Evolutionary conservation across 64 coral and sea anemone species (phyloP), one percentile per base, ranked within the genome.

Genomic region (Montipora foliosa): DNA sequence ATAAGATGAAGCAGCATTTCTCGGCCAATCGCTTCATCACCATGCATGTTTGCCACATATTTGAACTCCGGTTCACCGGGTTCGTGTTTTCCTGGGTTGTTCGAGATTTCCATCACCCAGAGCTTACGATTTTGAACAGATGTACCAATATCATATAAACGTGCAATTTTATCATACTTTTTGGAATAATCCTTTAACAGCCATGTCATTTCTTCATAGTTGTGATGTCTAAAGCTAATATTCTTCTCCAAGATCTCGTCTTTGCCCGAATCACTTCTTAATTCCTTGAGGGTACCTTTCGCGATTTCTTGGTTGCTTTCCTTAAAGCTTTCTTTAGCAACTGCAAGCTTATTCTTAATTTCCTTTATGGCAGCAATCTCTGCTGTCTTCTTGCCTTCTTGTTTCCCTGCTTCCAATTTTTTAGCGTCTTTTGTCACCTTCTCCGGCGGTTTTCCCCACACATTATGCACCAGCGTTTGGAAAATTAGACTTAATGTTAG

Each of bases 161-260:
- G 79, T 16, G 92, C 87, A 13, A 99, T 92, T 24, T 92, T 77
- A 6, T 87, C 89, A 15, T 90, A 94, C 49, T 94, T 91, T 25
- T 92, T 96, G 12, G 98, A 86, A 62, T 93, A 94, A 2, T 94
- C 93, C 70, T 99, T 99, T 53, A 99, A 52, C 29, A 99, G 64
- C 98, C 98, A 99, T 44, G 98, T 99, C 92, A 99, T 90, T 90
- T 99, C 98, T 90, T 99, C 95, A 52, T 99, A 99, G 68, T 99
- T 99, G 45, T 99, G 98, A 78, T 96, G 98, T 44, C 80, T 83
- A 88, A 99, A 99, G 49, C 92, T 94, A 13, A 69, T 53, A 57
- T 94, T 92, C 13, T 81, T 80, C 49, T 96, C 89, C n/a, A 48
- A 9, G 29, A 95, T 87, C 60, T 98, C 96, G 5, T 81, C 70